Base-by-base conservation (phyloP, 2,797 vertebrate genomes). In the Cuculus canorus region DNA sequence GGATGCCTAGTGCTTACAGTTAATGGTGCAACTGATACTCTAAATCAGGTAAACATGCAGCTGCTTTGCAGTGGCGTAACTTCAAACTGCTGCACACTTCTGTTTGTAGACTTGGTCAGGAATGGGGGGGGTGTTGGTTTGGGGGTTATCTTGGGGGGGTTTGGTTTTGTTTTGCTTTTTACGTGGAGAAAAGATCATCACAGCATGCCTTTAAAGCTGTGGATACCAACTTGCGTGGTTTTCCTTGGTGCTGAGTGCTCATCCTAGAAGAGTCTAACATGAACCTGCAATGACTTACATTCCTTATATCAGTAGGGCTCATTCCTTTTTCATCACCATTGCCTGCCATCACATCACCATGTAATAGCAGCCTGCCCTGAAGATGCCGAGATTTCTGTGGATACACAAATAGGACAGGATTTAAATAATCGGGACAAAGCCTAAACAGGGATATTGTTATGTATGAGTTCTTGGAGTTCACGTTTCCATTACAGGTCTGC, bases 401-500 rank as follows among this genome's bases (percentile, higher is more conserved):
- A 7, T 35, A 4, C 1, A 0, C 17, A n/a, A 54, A 17, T 28
- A 17, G 21, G 37, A 17, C 33, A 54, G 48, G 52, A 19, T 27
- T 68, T 65, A 70, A 78, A 50, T 71, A 19, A 37, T 22, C 7
- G 27, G n/a, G 39, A 24, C 47, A 64, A 70, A 86, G 39, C 48
- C n/a, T 71, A 14, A 45, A 8, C 1, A 2, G 13, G 37, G 4
- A 5, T 69, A 2, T 50, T 12, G 4, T 5, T 7, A 2, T 10
- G 6, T 6, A 9, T 3, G 28, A 64, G 64, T 78, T 41, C 13
- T 24, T 45, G 54, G 53, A 39, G 30, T 18, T 57, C 30, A 4
- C 0, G 0, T 50, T 64, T 47, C 47, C 82, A 53, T 59, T 28
- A 1, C 21, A 35, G 57, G 11, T 33, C 53, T 63, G n/a, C 61